Evolutionary conservation across 2,113 vertebrate species (phyloP), one percentile per base, ranked within the genome.

Genomic region (Sapajus apella): DNA sequence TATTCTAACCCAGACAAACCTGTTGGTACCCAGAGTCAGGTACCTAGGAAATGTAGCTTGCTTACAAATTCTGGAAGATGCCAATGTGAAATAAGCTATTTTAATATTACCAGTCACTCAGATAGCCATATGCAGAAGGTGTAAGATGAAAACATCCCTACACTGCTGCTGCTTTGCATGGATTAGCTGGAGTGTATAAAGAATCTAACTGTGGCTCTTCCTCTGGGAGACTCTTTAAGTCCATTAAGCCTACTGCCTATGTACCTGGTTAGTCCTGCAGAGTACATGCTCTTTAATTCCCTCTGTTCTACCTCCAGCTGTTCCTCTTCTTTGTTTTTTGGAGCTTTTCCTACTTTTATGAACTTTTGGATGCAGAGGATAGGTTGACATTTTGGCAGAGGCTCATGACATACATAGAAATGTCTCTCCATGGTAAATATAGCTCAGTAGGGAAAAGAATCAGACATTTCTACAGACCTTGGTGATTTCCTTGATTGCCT

Each of bases 381-480:
- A n/a, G 47, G 66, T 3, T 94, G 93, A 81, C 37, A 27, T 43
- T 56, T 93, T 85, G 70, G 37, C 70, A 96, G 76, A 84, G 76
- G 40, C 35, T 82, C 35, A 12, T 50, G 35, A 80, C 35, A 72
- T 32, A n/a, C 55, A 61, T 30, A 35, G 56, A 93, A 81, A 25
- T 25, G 27, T 47, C 45, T 96, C 47, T 87, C 21, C 5, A 10
- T 32, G 18, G 83, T 75, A 87, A 96, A 83, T 45, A 83, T 23
- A 90, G 61, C 11, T 83, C n/a, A 58, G 37, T 35, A 70, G 40
- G 75, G 75, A n/a, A 30, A 37, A 61, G 52, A 79, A 43, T 8
- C 83, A 80, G 37, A 85, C 23, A 76, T 64, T 56, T 12, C 47
- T 87, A 30, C 2, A 95, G 68, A 89, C 45, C 14, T 50, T 81